Conservation (phyloP, 2,113 vertebrate species). For the Oceanites oceanicus region DNA sequence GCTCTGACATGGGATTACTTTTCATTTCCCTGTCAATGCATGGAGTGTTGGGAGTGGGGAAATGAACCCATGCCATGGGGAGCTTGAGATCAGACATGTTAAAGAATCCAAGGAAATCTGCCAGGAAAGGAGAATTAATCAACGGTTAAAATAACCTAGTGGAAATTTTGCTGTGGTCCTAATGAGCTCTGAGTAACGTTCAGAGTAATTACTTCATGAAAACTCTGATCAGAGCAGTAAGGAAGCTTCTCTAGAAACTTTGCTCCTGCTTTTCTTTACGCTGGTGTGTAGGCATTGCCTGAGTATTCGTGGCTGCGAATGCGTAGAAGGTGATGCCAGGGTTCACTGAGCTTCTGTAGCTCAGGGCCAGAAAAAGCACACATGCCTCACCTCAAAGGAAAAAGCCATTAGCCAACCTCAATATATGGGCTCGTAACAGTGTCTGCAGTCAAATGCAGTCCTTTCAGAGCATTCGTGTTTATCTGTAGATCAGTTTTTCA, state of each 20-base stretch:
- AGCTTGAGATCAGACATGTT: neutral
- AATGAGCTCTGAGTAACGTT: neutral
- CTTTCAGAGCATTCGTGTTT: neutral
- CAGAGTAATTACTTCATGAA: conserved; percentile 1
- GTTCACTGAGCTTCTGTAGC: neutral
- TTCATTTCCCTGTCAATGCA: neutral
- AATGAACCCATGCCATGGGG: fast-evolving
- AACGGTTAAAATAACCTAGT: neutral
- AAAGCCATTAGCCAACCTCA: neutral
- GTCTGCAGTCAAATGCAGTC: neutral
- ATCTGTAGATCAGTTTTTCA: neutral
- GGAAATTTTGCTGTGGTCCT: conserved; percentile 1
- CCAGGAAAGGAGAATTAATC: conserved; percentile 35
- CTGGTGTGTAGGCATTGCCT: neutral
- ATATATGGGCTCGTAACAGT: neutral
- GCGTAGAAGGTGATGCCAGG: neutral
- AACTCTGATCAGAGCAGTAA: neutral
- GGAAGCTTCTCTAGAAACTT: neutral
- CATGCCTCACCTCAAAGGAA: neutral
- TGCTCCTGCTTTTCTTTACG: neutral
- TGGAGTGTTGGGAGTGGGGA: neutral
- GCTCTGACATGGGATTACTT: conserved; percentile 25
- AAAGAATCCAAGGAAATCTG: conserved; percentile 9
- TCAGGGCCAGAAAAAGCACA: neutral
- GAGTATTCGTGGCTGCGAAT: neutral